Base-by-base conservation (phyloP, 2,888 invertebrate species). In the Anthrax anthrax region DNA sequence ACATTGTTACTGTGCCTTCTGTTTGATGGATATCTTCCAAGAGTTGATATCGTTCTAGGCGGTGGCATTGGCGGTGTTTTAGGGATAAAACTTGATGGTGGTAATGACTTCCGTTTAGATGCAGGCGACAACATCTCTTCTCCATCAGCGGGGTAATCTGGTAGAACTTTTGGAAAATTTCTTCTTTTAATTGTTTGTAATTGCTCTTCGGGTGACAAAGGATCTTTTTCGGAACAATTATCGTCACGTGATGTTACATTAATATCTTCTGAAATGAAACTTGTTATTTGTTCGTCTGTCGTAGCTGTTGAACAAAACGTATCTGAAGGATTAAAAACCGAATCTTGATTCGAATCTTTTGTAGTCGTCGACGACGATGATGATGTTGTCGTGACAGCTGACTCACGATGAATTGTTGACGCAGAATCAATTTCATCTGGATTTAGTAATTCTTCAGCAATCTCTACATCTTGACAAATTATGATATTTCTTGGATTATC, bases 161-260 rank as follows among this genome's bases (percentile, higher is more conserved):
- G 88, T 32, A 88, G 62, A 2, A 88, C 88, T 72, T 88, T 88
- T 0, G 88, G 88, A 59, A 81, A 88, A 60, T 87, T 88, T 54
- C 84, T 71, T 48, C 81, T 73, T 62, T 83, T 81, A 39, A 88
- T 82, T 32, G 80, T 78, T 50, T 76, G 70, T 44, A 87, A 60
- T 1, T 85, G 79, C 60, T 86, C 84, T 57, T 81, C 82, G 1
- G 80, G 75, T 9, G 77, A 77, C 38, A 81, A 61, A 4, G 71
- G 66, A 14, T 63, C 56, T 47, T 62, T 52, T 16, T 63, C 58
- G 19, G 54, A 44, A 4, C 50, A 48, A 1, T 61, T 64, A 46
- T 82, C 77, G 51, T 80, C 81, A 47, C 78, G 71, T 42, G 80
- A 81, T 0, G 87, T 86, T 1, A 87, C 85, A 60, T 86, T 88